Conservation (phyloP, 2,888 invertebrate species). For the Hipparchia sbordonii region DNA sequence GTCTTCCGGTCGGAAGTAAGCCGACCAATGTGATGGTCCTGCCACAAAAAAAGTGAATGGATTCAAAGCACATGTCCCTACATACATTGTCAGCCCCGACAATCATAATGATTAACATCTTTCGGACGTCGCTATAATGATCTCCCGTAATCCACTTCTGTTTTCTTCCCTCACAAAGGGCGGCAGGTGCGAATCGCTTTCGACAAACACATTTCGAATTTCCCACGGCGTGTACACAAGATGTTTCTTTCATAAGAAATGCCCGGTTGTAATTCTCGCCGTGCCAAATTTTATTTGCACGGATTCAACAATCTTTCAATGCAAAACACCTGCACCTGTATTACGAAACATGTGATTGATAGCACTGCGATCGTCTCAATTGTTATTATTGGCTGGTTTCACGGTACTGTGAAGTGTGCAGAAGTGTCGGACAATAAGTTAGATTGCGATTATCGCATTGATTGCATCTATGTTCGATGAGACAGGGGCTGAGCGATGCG, state of each 20-base stretch:
- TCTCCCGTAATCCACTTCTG: conserved; percentile 45
- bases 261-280: conserved; percentile 45
- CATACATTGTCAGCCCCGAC: conserved; percentile 46
- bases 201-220: conserved; percentile 63
- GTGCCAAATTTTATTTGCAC: conserved; percentile 47
- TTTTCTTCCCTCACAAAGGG: conserved; percentile 37
- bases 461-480: background rate
- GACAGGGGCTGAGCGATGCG: conserved; percentile 39
- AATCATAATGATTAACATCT: conserved; percentile 67
- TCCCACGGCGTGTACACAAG: conserved; percentile 58
- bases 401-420: too few relatives aligned
- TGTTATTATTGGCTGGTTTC: background rate
- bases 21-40: conserved; percentile 75
- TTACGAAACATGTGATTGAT: conserved; percentile 4
- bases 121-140: conserved; percentile 60
- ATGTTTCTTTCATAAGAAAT: conserved; percentile 51
- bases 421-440: too few relatives aligned
- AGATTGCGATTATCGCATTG: background rate
- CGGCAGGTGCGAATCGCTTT: conserved; percentile 62
- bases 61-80: conserved; percentile 67
- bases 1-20: conserved; percentile 80
- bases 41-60: conserved; percentile 62
- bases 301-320: conserved; percentile 48
- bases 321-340: conserved; percentile 35
- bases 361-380: background rate